A percentile compares a stretch with the other conserved stretches of the same genome.
phyloP scores from a whole-genome alignment of 2,113 vertebrate species.

The Sciurus niger region DNA sequence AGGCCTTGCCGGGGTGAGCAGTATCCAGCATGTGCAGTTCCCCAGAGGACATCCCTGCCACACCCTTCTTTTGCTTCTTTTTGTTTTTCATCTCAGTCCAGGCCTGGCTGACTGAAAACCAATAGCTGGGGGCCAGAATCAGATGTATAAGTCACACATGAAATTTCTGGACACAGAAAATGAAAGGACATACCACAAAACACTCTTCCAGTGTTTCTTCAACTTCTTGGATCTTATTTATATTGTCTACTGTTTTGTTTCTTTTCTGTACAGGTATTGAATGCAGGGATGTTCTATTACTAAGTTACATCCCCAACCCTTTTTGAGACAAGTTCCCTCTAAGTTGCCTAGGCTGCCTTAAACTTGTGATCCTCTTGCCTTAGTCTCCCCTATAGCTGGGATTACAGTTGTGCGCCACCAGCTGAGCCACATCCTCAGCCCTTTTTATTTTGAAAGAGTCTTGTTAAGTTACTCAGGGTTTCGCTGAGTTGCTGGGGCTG shows the following conservation, averaged over 20 bases:
- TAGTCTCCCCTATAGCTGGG: too few relatives aligned
- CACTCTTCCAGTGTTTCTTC: neutral
- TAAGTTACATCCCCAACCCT: neutral
- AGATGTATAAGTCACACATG: neutral
- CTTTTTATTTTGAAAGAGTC: neutral
- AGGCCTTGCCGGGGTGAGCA: neutral
- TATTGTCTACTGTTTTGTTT: neutral
- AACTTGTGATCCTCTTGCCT: too few relatives aligned
- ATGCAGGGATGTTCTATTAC: neutral
- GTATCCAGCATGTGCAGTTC: neutral
- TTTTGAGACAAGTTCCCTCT: neutral
- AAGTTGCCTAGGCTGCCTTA: too few relatives aligned
- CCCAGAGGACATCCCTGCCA: neutral
- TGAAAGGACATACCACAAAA: neutral
- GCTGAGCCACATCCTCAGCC: neutral
- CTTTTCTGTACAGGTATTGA: neutral
- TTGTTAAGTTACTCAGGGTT: neutral
- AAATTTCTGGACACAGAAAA: conserved; percentile 43
- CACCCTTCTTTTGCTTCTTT: neutral
- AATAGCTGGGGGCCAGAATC: neutral
- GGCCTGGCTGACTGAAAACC: neutral
- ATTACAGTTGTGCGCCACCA: too few relatives aligned
- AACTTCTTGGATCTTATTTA: conserved; percentile 42
- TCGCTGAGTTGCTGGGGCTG: neutral
- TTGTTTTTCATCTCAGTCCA: conserved; percentile 26